A percentile compares a stretch with the other conserved stretches of the same genome.
Conservation (phyloP, 1,140 invertebrate genomes). For the Drosophila repleta region DNA sequence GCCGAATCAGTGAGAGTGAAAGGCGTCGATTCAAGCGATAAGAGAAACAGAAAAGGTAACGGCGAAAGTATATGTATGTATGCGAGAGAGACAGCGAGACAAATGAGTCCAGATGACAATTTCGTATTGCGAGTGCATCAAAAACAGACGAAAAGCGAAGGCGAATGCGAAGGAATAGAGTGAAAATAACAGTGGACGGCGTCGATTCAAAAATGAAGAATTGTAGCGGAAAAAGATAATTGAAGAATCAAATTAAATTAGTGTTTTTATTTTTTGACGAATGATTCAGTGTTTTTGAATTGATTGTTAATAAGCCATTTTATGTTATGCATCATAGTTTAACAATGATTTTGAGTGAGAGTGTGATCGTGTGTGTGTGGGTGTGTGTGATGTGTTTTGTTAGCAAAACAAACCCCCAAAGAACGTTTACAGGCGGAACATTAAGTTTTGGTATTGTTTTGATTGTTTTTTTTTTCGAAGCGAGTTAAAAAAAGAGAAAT, state of each 20-base stretch:
- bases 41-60: constrained; percentile 18
- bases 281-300: constrained; percentile 30
- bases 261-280: constrained; percentile 21
- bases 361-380: constrained; percentile 23
- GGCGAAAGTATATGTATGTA: constrained; percentile 17
- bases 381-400: constrained; percentile 51
- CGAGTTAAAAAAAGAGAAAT: constrained; percentile 82
- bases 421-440: constrained; percentile 74
- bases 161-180: constrained; percentile 10
- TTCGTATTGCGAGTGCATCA: constrained; percentile 44
- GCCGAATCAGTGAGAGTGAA: constrained; percentile 3
- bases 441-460: constrained; percentile 56
- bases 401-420: constrained; percentile 79
- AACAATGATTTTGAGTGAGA: constrained; percentile 52
- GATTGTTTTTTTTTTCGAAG: constrained; percentile 54
- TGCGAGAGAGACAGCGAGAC: constrained; percentile 24
- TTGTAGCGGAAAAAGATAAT: constrained; percentile 22
- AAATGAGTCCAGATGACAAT: constrained; percentile 37
- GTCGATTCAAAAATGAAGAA: constrained; percentile 35
- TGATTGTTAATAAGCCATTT: constrained; percentile 67
- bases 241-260: constrained; percentile 20
- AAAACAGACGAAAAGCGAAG: constrained; percentile 23
- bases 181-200: constrained; percentile 36
- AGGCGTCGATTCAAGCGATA: constrained; percentile 29
- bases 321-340: constrained; percentile 51